Base-by-base conservation (phyloP, 35 echinoderm and acorn worm species). In the Chiridota heheva region DNA sequence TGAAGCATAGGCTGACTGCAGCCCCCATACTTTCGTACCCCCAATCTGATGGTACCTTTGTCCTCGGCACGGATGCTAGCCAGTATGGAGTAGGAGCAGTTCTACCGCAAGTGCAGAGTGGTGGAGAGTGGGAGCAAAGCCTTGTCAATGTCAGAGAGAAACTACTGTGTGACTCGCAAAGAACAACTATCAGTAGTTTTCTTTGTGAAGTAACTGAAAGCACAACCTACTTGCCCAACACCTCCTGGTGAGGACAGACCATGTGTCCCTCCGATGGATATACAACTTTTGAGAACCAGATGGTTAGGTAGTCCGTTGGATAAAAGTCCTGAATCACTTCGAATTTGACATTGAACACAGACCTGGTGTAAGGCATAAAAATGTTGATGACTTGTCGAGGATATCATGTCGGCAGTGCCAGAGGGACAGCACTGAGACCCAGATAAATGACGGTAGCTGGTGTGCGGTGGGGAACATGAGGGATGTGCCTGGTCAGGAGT, bases 381-480 rank as follows among this genome's bases (percentile, higher is more conserved):
- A 88, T 81, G 77, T 68, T 40, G 86, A 88, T 58, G 86, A 65
- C 1, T 42, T 88, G 3, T 88, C 86, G 6, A 30, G 86, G 4
- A 34, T 28, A 1, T 33, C 43, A 12, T 87, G 84, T 34, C 37
- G 49, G 35, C 84, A 87, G 39, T 87, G 84, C n/a, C n/a, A n/a
- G n/a, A n/a, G n/a, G n/a, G n/a, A n/a, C n/a, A n/a, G n/a, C n/a
- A n/a, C n/a, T n/a, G n/a, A n/a, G n/a, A n/a, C n/a, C n/a, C n/a
- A n/a, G n/a, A n/a, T n/a, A n/a, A n/a, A n/a, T n/a, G n/a, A n/a
- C n/a, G n/a, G n/a, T n/a, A n/a, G n/a, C n/a, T n/a, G n/a, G n/a
- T n/a, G n/a, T n/a, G n/a, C n/a, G n/a, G n/a, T n/a, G n/a, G n/a
- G n/a, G n/a, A n/a, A n/a, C n/a, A n/a, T n/a, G n/a, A n/a, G n/a